A percentile compares a stretch with the other conserved stretches of the same genome.
phyloP scores from a whole-genome alignment of 2,888 invertebrate genomes.

The Lordiphosa fenestrarum region DNA sequence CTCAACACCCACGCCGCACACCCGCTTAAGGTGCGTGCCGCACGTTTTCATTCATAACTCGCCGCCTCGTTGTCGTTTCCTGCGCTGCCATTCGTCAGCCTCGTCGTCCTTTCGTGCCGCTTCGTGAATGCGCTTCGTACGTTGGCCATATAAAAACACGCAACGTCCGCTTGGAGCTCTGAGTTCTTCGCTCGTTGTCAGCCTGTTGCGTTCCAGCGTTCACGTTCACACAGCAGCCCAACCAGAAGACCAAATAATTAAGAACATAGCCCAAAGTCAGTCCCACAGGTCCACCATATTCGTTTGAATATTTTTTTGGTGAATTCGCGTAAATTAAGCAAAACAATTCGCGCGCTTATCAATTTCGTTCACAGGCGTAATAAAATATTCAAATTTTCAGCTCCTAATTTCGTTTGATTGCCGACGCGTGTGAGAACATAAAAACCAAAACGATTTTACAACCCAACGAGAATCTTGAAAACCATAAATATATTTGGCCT shows the following conservation, averaged over 20 bases:
- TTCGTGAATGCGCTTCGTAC: conserved; percentile 34
- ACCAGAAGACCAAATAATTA: conserved; percentile 10
- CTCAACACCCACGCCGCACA: neutral
- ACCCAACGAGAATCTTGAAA: conserved; percentile 48
- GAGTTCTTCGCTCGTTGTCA: conserved; percentile 78
- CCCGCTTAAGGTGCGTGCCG: conserved; percentile 29
- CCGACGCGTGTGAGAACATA: conserved; percentile 48
- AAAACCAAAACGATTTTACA: conserved; percentile 31
- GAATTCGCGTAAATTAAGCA: conserved; percentile 10
- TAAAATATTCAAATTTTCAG: conserved; percentile 27
- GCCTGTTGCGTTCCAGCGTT: conserved; percentile 78
- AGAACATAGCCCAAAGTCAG: conserved; percentile 1
- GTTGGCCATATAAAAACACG: conserved; percentile 77
- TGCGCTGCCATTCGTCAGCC: conserved; percentile 6
- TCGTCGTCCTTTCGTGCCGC: conserved; percentile 12
- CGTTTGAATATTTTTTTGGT: conserved; percentile 18
- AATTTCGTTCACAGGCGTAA: conserved; percentile 2
- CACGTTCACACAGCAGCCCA: conserved; percentile 4
- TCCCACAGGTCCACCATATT: neutral
- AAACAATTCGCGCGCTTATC: conserved; percentile 12
- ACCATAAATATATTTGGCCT: conserved; percentile 52
- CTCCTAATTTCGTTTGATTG: conserved; percentile 40
- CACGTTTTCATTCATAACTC: conserved; percentile 52
- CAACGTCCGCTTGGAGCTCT: conserved; percentile 61
- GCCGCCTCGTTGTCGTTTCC: conserved; percentile 38